These are phyloP conservation scores for Leucopsar rothschildi DNA, from an alignment of 2,113 vertebrate species.

Conservation along the genomic window DNA sequence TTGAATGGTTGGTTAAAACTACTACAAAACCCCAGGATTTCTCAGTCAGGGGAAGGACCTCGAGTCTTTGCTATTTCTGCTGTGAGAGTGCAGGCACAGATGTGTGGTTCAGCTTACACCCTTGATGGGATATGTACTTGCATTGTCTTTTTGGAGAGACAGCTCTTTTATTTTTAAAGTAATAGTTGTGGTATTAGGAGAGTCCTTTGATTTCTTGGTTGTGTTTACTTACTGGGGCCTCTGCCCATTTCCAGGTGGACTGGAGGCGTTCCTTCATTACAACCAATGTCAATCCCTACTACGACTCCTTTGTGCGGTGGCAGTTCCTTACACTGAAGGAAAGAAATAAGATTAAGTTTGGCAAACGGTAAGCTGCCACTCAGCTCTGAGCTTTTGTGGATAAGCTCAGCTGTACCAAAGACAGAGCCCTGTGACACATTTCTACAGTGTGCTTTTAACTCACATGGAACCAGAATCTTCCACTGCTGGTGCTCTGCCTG, in stretches of 20 bases:
- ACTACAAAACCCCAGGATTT: background rate
- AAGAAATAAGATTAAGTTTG: constrained; percentile 94
- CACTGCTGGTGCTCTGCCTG: background rate
- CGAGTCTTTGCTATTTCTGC: accelerated
- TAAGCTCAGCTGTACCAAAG: background rate
- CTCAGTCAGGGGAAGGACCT: background rate
- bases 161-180: background rate
- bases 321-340: constrained; percentile 91
- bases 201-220: background rate
- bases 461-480: background rate
- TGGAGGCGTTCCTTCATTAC: constrained; percentile 97
- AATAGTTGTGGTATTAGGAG: background rate
- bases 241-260: constrained; percentile 78
- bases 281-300: constrained; percentile 94
- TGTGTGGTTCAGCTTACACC: background rate
- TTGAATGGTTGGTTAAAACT: background rate
- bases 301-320: constrained; percentile 96
- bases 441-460: background rate
- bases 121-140: accelerated
- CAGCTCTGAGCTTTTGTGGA: background rate
- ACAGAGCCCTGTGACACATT: accelerated
- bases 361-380: constrained; percentile 81
- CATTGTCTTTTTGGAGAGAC: background rate
- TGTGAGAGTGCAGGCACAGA: background rate
- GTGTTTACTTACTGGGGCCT: background rate